Evolutionary conservation across 2,113 vertebrate species (phyloP), one percentile per base, ranked within the genome.

Genomic region (Triplophysa rosa): DNA sequence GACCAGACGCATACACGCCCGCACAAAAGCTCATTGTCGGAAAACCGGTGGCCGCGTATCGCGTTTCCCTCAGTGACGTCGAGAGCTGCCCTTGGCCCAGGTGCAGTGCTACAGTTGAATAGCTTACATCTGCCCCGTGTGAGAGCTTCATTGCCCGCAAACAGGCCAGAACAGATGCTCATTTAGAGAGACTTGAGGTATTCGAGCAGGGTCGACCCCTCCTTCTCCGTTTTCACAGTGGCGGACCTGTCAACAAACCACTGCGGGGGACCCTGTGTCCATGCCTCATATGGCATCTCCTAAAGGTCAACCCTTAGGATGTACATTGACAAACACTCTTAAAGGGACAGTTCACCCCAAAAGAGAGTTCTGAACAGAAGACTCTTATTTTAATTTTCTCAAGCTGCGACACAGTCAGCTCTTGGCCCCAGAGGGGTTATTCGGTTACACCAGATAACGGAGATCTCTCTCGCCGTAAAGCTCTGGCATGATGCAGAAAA

Each of bases 391-490:
- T 59, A 63, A 12, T 4, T 37, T 40, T 75, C 26, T 62, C n/a
- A 21, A 58, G 54, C 21, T 8, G 33, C 1, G 33, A 59, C 33
- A 54, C 17, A 65, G 33, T 21, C 70, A 23, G 56, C 54, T 2
- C 54, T 62, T 62, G 42, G 82, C 56, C 68, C 42, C 77, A 77
- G 21, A 83, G 83, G 82, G 76, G 75, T 89, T 85, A 90, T 83
- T 90, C 81, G 90, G 89, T 90, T 89, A 88, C 67, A 84, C 88
- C 86, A 89, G 87, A 89, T 89, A 90, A 89, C 86, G 84, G 77
- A 81, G 37, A 42, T 70, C 77, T 47, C 71, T 74, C 23, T 49
- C 17, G 8, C 26, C 10, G 0, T 47, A 11, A 70, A 52, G 19
- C 45, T 71, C 26, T 26, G 54, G 24, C 40, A 69, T 0, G 40